Evolutionary conservation across 37 sponge, comb jelly and placozoan genomes (phyloP).

Genomic region (Beroe ovata): DNA sequence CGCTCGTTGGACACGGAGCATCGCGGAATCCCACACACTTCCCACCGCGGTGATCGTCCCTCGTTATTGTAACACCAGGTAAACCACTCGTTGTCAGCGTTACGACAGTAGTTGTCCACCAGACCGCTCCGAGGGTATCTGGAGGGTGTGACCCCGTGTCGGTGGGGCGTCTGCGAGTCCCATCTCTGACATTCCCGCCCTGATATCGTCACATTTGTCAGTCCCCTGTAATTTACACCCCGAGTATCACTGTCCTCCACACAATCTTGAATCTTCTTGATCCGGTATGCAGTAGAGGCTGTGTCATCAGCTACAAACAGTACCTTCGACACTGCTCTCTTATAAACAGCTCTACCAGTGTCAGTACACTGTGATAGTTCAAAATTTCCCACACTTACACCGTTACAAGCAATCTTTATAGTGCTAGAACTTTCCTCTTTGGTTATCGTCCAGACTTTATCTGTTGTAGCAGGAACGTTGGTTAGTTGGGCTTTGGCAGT

Average conservation of each 20-base stretch:
- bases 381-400: background rate
- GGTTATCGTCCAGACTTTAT: conserved; percentile 18
- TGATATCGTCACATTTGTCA: background rate
- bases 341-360: background rate
- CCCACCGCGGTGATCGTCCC: background rate
- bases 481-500: background rate
- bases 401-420: conserved; percentile 11
- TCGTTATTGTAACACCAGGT: background rate
- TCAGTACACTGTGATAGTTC: background rate
- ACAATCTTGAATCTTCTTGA: background rate
- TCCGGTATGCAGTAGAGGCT: background rate
- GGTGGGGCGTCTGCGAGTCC: background rate
- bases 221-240: background rate
- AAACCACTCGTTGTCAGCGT: background rate
- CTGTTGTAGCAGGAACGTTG: background rate
- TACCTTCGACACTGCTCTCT: background rate
- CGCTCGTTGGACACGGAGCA: background rate
- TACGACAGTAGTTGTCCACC: background rate
- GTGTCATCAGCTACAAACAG: background rate
- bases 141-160: background rate
- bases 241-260: background rate
- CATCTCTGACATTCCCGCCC: conserved; percentile 9
- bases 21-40: background rate
- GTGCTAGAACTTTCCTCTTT: background rate
- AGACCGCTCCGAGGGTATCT: background rate